Evolutionary conservation across 2,888 invertebrate genomes (phyloP).

Genomic region (Spisula subtruncata): DNA sequence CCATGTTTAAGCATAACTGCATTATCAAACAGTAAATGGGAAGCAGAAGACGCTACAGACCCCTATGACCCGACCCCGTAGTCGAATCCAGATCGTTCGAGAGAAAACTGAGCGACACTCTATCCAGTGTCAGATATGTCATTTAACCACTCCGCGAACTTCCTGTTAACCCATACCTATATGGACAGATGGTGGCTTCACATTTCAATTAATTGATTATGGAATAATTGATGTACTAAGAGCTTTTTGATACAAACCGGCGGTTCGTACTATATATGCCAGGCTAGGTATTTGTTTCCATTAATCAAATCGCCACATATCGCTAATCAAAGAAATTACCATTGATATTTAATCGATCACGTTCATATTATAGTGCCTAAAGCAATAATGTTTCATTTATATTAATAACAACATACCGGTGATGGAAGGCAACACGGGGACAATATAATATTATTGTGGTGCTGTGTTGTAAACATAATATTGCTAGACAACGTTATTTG

Average conservation of each 20-base stretch:
- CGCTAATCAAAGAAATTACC: constrained; percentile 10
- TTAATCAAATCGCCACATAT: background rate
- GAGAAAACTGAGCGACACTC: no score
- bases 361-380: background rate
- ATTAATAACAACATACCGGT: background rate
- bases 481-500: no score
- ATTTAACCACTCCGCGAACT: no score
- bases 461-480: no score
- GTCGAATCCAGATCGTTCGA: no score
- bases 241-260: background rate
- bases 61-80: no score
- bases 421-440: no score
- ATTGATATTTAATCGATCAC: background rate
- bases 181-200: background rate
- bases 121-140: no score
- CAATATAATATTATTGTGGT: no score
- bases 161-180: background rate
- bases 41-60: no score
- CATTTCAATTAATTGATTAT: background rate
- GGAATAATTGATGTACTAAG: background rate
- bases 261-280: background rate
- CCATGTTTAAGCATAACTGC: no score
- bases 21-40: no score
- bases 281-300: background rate
- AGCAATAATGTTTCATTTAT: background rate